These are phyloP conservation scores for Psammodynastes pulverulentus DNA, from an alignment of 2,113 vertebrate genomes.

Conservation along the genomic window DNA sequence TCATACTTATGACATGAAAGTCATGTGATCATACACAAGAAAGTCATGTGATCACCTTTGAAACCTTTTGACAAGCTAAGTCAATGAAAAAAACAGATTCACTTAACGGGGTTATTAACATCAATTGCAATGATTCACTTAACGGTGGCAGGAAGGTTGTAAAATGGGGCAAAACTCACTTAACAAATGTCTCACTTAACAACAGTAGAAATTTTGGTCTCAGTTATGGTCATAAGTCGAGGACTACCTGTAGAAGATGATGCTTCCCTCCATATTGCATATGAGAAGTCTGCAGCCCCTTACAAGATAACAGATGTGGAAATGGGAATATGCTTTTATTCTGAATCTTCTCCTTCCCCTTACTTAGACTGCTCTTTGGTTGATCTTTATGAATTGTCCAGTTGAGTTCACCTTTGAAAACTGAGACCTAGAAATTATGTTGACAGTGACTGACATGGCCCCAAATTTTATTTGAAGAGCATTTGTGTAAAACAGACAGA, in stretches of 20 bases:
- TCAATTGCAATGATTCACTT: too few species aligned
- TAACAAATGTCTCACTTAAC: too few species aligned
- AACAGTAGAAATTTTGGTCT: too few species aligned
- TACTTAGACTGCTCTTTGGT: conserved; percentile 19
- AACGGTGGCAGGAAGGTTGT: too few species aligned
- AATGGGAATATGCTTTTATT: not conserved
- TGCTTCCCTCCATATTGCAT: not conserved
- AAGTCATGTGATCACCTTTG: too few species aligned
- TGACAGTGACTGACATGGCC: conserved; percentile 56
- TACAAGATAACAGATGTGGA: not conserved
- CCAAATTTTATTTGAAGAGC: conserved; percentile 55
- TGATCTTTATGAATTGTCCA: conserved; percentile 51
- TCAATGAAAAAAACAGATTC: too few species aligned
- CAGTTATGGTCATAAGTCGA: too few species aligned
- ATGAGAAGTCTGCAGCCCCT: not conserved
- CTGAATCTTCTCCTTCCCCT: not conserved
- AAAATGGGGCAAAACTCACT: too few species aligned
- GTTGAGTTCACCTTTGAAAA: conserved; percentile 47
- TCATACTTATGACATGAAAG: too few species aligned
- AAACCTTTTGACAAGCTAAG: too few species aligned
- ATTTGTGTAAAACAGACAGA: conserved; percentile 57
- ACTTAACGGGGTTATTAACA: too few species aligned
- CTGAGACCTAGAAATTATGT: conserved; percentile 53
- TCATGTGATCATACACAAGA: too few species aligned
- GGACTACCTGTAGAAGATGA: not conserved